Percentiles rank a stretch among this genome's conserved stretches.
Conservation (phyloP, 2,113 vertebrate species). For the Oreochromis niloticus region DNA sequence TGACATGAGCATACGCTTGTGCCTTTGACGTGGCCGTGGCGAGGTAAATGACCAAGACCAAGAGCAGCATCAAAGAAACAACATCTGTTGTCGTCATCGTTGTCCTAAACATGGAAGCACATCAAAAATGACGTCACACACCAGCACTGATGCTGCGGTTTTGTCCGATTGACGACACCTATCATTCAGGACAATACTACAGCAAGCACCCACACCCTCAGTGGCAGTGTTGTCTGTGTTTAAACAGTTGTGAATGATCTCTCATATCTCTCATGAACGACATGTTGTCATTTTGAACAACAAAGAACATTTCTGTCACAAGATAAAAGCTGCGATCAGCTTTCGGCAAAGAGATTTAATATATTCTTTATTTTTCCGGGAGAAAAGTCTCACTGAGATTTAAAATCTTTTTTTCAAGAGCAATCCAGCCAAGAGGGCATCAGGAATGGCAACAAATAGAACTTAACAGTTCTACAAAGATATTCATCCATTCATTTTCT, state of each 20-base stretch:
- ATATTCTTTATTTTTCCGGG: neutral
- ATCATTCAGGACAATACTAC: neutral
- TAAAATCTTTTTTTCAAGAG: neutral
- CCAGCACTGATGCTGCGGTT: neutral
- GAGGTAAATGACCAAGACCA: neutral
- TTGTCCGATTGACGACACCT: neutral
- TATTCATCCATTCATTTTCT: neutral
- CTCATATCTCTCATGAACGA: neutral
- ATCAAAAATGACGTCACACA: neutral
- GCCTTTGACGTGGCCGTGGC: neutral
- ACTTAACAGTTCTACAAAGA: neutral
- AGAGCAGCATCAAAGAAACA: neutral
- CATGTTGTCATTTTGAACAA: neutral
- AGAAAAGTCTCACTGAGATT: neutral
- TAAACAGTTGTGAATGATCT: neutral
- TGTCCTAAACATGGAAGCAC: rapidly evolving
- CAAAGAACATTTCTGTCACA: neutral
- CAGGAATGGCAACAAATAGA: neutral
- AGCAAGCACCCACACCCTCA: too few relatives aligned
- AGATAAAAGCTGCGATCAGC: neutral
- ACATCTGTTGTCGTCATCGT: neutral
- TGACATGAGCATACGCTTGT: neutral
- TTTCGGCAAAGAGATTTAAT: neutral
- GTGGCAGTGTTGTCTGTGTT: neutral
- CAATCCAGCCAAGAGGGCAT: neutral